phyloP scores from a whole-genome alignment of 2,797 vertebrate genomes.

The Gambelia wislizenii region DNA sequence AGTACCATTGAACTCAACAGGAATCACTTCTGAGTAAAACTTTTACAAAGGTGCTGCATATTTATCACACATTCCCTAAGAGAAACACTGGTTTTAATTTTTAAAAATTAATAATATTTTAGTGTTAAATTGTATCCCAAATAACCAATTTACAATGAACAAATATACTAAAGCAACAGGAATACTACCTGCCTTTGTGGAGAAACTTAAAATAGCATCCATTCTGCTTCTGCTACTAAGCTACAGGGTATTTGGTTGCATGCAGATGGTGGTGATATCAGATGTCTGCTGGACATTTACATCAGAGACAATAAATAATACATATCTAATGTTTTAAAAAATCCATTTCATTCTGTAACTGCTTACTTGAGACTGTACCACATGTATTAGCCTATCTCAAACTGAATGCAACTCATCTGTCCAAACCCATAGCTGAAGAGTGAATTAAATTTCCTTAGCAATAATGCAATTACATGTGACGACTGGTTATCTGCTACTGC shows the following conservation, averaged over 20 bases:
- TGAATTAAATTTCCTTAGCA: conserved; percentile 73
- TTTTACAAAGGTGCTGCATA: neutral
- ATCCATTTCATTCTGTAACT: conserved; percentile 68
- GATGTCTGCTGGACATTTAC: conserved; percentile 58
- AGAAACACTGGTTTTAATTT: neutral
- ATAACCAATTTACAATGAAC: neutral
- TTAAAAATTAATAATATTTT: neutral
- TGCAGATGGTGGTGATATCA: conserved; percentile 53
- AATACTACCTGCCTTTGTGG: neutral
- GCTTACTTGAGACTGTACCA: conserved; percentile 63
- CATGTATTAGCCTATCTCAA: conserved; percentile 65
- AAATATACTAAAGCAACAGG: conserved; percentile 15
- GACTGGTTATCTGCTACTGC: conserved; percentile 64
- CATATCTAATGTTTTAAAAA: conserved; percentile 66
- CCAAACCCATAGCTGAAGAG: conserved; percentile 62
- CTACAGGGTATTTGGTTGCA: conserved; percentile 27
- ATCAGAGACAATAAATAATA: conserved; percentile 77
- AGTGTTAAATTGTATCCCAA: conserved; percentile 9
- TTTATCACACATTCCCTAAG: neutral
- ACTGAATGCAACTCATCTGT: conserved; percentile 66
- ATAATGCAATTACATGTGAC: conserved; percentile 66
- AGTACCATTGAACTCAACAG: neutral
- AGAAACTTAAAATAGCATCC: conserved; percentile 41
- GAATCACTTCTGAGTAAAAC: neutral
- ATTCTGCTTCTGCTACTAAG: neutral